A percentile compares a stretch with the other conserved stretches of the same genome.
Conservation (phyloP, 2,888 invertebrate species). For the Rhopalosiphum nymphaeae region DNA sequence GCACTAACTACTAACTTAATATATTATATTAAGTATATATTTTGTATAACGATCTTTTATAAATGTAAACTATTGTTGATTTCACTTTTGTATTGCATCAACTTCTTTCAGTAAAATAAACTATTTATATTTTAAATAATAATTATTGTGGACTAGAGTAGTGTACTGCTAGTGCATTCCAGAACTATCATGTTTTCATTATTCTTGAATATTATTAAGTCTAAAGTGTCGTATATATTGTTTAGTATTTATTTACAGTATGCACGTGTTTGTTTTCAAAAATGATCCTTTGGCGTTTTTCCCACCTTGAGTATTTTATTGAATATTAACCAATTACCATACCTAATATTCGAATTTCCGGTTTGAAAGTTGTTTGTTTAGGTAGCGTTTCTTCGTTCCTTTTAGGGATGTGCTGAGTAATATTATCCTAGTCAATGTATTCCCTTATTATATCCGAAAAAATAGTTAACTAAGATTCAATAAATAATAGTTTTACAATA, state of each 20-base stretch:
- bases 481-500: not conserved
- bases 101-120: not conserved
- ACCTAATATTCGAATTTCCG: constrained; percentile 36
- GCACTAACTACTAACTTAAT: not conserved
- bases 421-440: not conserved
- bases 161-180: not conserved
- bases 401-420: constrained; percentile 1
- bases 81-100: constrained; percentile 1
- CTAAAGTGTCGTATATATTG: not conserved
- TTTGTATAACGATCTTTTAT: not conserved
- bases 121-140: not conserved
- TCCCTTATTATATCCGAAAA: constrained; percentile 3
- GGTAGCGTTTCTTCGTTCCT: constrained; percentile 43
- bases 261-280: constrained; percentile 30
- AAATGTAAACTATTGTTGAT: constrained; percentile 11
- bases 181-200: constrained; percentile 18
- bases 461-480: not conserved
- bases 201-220: not conserved
- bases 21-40: not conserved
- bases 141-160: not conserved
- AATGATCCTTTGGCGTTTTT: constrained; percentile 2
- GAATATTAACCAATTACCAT: not conserved
- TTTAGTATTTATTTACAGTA: not conserved
- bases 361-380: constrained; percentile 37
- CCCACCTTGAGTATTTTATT: not conserved